Conservation (phyloP, 2,797 vertebrate genomes). For the Halcyon smyrnensis region DNA sequence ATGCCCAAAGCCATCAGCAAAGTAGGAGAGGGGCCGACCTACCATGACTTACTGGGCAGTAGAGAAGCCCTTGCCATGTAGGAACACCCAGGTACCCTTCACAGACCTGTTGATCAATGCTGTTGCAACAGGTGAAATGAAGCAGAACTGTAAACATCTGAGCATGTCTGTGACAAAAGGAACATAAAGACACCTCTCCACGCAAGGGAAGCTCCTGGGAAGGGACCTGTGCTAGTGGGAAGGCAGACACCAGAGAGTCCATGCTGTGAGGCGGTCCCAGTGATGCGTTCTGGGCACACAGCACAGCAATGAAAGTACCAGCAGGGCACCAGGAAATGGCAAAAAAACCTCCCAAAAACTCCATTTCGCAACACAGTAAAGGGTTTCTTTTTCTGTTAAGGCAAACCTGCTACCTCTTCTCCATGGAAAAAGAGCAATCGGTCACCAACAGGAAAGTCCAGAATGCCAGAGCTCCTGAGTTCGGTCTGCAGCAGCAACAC, state of each 20-base stretch:
- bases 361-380: neutral
- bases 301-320: neutral
- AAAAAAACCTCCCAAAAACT: neutral
- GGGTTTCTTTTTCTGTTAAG: neutral
- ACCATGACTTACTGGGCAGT: accelerated
- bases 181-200: neutral
- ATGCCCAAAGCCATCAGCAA: accelerated
- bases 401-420: neutral
- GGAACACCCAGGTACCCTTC: neutral
- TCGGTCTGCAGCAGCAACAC: neutral
- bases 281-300: neutral
- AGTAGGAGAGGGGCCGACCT: neutral
- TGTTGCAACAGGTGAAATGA: accelerated
- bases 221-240: neutral
- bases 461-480: neutral
- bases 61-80: neutral
- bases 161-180: accelerated
- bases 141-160: neutral
- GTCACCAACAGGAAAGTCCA: neutral
- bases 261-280: neutral
- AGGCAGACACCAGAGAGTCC: neutral
- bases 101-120: neutral
- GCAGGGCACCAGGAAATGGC: neutral
- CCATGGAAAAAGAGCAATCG: neutral
- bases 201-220: neutral